Evolutionary conservation across 2,797 vertebrate genomes (phyloP), one percentile per base, ranked within the genome.

Genomic region (Microchirus variegatus): DNA sequence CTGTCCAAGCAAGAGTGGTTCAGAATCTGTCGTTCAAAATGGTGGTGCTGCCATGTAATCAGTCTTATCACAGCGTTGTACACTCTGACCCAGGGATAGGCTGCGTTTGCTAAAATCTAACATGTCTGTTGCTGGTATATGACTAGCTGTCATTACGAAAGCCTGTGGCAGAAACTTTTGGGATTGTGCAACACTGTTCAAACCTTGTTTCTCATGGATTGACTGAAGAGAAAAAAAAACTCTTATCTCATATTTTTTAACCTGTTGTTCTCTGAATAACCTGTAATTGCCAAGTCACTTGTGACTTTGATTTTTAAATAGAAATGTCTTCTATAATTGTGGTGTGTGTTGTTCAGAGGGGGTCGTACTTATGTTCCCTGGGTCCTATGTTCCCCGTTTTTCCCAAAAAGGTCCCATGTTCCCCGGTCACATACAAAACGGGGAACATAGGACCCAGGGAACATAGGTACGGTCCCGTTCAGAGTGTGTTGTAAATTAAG

Each of bases 61-160:
- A 69, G 80, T 65, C 81, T 91, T 90, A 90, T 91, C 87, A 77
- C 53, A 67, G 57, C 67, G 22, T 43, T 67, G 64, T 85, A 87
- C 84, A 87, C 91, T 92, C 81, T 90, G 87, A 89, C 87, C 90
- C 67, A 70, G 85, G 59, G 57, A 77, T 84, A 82, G 50, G 55
- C 70, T 84, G 77, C 3, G 69, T 79, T 76, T 64, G 78, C 51
- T 63, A 48, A 77, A 85, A 83, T 78, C 73, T 77, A 60, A 59
- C 65, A 45, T 67, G 67, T 59, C 71, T 59, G 79, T 41, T 80
- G 54, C 58, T 58, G 64, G 55, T 19, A 12, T 57, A 52, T 6
- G n/a, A 78, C 57, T 12, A 26, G 45, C 70, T 70, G 65, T 68
- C 42, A 53, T 89, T 77, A 59, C 58, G 22, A 87, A 78, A 79